Evolutionary conservation across 2,113 vertebrate species (phyloP), one percentile per base, ranked within the genome.

Genomic region (Grantiella picta): DNA sequence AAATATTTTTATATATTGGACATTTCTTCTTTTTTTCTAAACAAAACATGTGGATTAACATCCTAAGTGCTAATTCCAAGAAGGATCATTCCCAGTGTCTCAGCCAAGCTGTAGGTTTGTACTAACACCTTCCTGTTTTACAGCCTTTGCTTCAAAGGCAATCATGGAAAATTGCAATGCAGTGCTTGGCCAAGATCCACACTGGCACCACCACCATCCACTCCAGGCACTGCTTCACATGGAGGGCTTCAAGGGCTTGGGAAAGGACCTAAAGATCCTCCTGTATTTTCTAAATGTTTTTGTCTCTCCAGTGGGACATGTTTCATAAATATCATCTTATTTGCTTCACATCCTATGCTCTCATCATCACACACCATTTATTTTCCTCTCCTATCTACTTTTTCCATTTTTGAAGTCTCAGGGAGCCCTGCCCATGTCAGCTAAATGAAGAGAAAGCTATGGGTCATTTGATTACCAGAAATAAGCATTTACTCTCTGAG

Each of bases 401-500:
- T 45, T 69, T 42, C 47, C 40, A 27, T 72, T 69, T 82, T 2
- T 80, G 16, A 75, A 73, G 15, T 53, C 60, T 81, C 66, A 66
- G 38, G 35, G 56, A 89, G 45, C 25, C 25, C 68, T 73, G 64
- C 12, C 60, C 75, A 44, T 5, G 15, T 94, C 88, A 91, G 80
- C 89, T 91, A 75, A 90, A 78, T 18, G 24, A 81, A 86, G 44
- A 78, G 69, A 89, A 89, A 68, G 63, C 69, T 31, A 81, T 68
- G 90, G 69, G 83, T 94, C 76, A 89, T 92, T 60, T 81, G 65
- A 91, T 83, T 84, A 92, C 64, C 82, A 90, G 60, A 78, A 76
- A 86, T 54, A 93, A 95, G 83, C 86, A 89, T 25, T 89, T 83
- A 81, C 33, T 63, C 87, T 72, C 68, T 10, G 35, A 90, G 56